phyloP scores from a whole-genome alignment of 2,113 vertebrate species.

The Eira barbara region DNA sequence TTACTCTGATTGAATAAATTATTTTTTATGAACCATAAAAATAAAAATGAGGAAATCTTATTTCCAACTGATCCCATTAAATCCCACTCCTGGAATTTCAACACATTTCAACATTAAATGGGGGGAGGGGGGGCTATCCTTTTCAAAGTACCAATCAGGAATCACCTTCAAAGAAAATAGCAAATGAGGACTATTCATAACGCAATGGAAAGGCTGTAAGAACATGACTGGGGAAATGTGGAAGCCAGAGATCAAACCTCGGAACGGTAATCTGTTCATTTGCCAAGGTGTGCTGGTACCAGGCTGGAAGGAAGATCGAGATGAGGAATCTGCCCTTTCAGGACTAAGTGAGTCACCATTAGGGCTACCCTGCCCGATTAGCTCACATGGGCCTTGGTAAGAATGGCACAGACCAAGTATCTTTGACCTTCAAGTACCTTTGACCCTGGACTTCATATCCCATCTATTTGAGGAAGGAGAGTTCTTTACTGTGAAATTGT shows the following conservation, averaged over 20 bases:
- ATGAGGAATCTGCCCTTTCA: not conserved
- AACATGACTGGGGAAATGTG: not conserved
- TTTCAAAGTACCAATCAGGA: not conserved
- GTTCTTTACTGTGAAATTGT: too few relatives aligned
- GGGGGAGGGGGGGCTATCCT: not conserved
- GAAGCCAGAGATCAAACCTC: not conserved
- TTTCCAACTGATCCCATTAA: conserved; percentile 21
- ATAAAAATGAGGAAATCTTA: not conserved
- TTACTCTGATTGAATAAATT: not conserved
- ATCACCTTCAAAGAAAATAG: not conserved
- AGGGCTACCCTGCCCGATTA: fast-evolving
- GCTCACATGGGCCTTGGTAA: fast-evolving
- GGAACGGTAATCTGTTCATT: not conserved
- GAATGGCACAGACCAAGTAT: not conserved
- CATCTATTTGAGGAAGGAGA: not conserved
- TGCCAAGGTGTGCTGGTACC: not conserved
- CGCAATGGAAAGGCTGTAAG: not conserved
- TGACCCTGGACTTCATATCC: not conserved
- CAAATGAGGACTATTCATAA: not conserved
- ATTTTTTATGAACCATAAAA: conserved; percentile 15
- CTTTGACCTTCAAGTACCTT: not conserved
- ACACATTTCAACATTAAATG: not conserved
- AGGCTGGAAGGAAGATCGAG: not conserved
- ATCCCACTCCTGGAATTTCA: not conserved
- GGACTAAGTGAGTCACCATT: not conserved